Conservation (phyloP, 2,888 invertebrate species). For the Schizotus pectinicornis region DNA sequence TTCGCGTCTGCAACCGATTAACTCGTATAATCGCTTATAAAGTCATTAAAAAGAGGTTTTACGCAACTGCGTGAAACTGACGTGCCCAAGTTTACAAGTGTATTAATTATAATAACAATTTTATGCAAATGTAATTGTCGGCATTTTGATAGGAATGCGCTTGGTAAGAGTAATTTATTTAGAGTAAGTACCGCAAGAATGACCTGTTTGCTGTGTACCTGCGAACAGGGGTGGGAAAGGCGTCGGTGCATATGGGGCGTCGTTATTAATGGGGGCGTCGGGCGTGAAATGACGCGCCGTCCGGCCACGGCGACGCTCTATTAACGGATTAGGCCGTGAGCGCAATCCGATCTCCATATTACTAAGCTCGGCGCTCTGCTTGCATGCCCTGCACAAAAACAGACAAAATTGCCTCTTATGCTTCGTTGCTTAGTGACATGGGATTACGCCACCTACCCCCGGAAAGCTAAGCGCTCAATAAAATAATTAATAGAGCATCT, state of each 20-base stretch:
- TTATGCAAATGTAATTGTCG: conserved; percentile 21
- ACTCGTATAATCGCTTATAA: conserved; percentile 25
- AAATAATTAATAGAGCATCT: conserved; percentile 57
- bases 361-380: conserved; percentile 45
- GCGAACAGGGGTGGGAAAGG: too few species aligned
- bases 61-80: conserved; percentile 18
- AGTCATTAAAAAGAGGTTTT: conserved; percentile 2
- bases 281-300: conserved; percentile 56
- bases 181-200: neutral
- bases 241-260: too few species aligned
- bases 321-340: conserved; percentile 53
- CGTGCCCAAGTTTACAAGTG: conserved; percentile 14
- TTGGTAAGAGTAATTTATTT: conserved; percentile 10
- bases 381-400: conserved; percentile 48
- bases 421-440: conserved; percentile 50
- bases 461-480: conserved; percentile 52
- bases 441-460: conserved; percentile 52
- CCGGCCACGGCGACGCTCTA: conserved; percentile 52
- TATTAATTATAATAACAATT: conserved; percentile 22
- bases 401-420: conserved; percentile 54
- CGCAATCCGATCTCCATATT: conserved; percentile 57
- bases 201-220: too few species aligned
- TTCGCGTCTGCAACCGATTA: conserved; percentile 21
- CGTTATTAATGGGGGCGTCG: conserved; percentile 54
- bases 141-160: conserved; percentile 19